Conservation (phyloP, 2,888 invertebrate genomes). For the Lasioglossum pauxillum region DNA sequence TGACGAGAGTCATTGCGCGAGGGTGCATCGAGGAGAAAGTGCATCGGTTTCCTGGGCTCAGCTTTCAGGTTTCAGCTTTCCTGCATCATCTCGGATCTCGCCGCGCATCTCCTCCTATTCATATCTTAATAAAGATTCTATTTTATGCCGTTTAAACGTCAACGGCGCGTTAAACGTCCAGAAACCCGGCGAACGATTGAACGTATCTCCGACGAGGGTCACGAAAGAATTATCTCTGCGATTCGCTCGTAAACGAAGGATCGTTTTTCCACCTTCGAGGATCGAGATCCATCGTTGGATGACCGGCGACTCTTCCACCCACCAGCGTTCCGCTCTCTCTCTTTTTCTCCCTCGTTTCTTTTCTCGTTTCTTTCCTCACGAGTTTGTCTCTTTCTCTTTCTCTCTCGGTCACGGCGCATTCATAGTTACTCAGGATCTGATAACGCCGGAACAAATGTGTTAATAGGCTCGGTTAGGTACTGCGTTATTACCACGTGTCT, state of each 20-base stretch:
- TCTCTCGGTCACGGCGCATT: slow-evolving; percentile 32
- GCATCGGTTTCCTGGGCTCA: neutral
- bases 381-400: neutral
- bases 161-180: slow-evolving; percentile 38
- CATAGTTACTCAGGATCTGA: slow-evolving; percentile 65
- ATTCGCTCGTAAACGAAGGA: slow-evolving; percentile 45
- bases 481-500: slow-evolving; percentile 68
- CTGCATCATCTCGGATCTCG: neutral
- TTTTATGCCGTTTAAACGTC: slow-evolving; percentile 57
- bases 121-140: slow-evolving; percentile 47
- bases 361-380: neutral
- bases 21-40: slow-evolving; percentile 19
- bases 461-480: slow-evolving; percentile 70
- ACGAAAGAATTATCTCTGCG: slow-evolving; percentile 40
- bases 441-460: slow-evolving; percentile 74
- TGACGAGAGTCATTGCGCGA: neutral
- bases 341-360: neutral
- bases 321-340: slow-evolving; percentile 39
- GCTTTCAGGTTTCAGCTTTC: too few species aligned
- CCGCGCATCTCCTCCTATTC: slow-evolving; percentile 9
- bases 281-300: slow-evolving; percentile 53
- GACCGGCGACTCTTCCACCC: slow-evolving; percentile 61
- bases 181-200: slow-evolving; percentile 6
- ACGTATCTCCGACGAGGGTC: neutral
- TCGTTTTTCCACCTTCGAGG: slow-evolving; percentile 47